A percentile compares a stretch with the other conserved stretches of the same genome.
Conservation (phyloP, 2,113 vertebrate species). For the Podilymbus podiceps region DNA sequence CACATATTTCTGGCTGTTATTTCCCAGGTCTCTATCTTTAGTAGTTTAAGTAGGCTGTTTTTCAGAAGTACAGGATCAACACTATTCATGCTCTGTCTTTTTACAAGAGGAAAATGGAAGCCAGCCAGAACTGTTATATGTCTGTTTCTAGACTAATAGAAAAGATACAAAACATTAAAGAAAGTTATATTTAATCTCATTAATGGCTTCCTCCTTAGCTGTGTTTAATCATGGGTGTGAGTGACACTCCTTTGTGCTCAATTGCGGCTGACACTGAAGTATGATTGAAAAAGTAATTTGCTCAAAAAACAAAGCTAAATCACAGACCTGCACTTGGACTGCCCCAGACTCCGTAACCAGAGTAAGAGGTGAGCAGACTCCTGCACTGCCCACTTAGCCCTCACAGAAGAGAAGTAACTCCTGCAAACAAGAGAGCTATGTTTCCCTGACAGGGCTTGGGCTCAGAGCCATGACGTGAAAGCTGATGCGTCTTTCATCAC, state of each 20-base stretch:
- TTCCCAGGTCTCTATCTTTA: background rate
- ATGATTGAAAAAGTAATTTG: background rate
- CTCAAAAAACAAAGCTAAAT: background rate
- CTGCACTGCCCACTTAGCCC: background rate
- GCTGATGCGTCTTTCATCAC: accelerated
- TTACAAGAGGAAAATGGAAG: background rate
- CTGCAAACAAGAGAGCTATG: background rate
- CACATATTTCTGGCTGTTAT: background rate
- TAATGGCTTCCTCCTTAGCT: background rate
- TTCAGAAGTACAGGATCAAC: background rate
- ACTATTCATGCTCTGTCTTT: background rate
- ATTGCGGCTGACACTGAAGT: background rate
- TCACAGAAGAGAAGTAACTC: background rate
- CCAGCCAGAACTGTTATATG: background rate
- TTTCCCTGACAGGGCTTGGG: background rate
- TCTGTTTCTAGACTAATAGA: background rate
- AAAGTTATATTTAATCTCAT: background rate
- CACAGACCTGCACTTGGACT: accelerated
- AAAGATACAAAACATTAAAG: background rate
- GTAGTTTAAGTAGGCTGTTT: background rate
- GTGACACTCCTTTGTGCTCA: background rate
- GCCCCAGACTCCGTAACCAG: background rate
- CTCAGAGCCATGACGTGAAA: background rate
- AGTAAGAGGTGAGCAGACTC: background rate
- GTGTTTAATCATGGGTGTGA: background rate